Percentiles rank a stretch among this genome's conserved stretches.
These are phyloP conservation scores for Leptopilina drosophilae DNA, from an alignment of 2,888 invertebrate genomes.

Conservation along the genomic window DNA sequence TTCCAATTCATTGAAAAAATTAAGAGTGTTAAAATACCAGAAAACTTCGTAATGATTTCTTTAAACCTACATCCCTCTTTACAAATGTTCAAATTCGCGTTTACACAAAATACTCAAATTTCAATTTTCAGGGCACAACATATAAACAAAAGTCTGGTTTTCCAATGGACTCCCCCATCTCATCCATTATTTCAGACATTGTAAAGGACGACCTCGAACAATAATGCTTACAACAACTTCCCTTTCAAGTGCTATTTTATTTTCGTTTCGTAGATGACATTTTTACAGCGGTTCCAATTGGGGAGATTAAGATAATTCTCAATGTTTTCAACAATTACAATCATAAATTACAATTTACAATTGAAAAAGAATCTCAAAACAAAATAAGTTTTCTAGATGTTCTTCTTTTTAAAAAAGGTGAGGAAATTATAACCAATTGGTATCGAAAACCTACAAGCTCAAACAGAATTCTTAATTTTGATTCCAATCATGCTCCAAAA, in stretches of 20 bases:
- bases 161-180: not conserved
- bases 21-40: no score
- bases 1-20: no score
- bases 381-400: not conserved
- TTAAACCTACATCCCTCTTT: no score
- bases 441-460: no score
- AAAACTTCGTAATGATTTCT: no score
- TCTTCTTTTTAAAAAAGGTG: not conserved
- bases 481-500: not conserved
- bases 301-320: not conserved
- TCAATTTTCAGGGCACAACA: not conserved
- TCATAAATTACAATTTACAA: not conserved
- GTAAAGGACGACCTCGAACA: not conserved
- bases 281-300: not conserved
- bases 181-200: not conserved
- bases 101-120: not conserved
- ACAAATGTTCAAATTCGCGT: not conserved
- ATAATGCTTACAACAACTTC: not conserved
- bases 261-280: not conserved
- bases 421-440: not conserved
- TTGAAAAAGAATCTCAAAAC: not conserved
- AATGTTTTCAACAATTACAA: not conserved
- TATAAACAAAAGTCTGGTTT: not conserved
- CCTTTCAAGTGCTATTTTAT: not conserved
- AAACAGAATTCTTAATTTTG: not conserved